Evolutionary conservation across 2,797 vertebrate genomes (phyloP).

Genomic region (Vireo griseus): DNA sequence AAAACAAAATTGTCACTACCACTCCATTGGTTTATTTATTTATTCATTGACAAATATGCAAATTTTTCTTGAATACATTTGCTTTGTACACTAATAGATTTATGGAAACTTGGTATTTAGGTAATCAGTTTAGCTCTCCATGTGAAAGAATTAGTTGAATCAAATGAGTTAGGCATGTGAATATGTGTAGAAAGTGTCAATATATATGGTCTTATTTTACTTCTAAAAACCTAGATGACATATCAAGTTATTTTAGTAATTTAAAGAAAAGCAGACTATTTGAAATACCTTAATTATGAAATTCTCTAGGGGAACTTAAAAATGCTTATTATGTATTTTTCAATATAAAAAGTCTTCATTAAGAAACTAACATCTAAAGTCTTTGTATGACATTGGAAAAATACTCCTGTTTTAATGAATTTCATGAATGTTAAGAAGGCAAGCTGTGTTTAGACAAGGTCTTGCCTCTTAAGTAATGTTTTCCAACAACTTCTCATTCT

Average conservation of each 20-base stretch:
- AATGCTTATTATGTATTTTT: background rate
- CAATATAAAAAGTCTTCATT: background rate
- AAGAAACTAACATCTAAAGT: background rate
- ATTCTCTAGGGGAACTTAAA: background rate
- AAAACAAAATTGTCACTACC: background rate
- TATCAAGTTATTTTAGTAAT: background rate
- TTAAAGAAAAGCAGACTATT: background rate
- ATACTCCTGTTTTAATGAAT: background rate
- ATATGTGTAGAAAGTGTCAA: background rate
- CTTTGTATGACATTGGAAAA: background rate
- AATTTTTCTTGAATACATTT: background rate
- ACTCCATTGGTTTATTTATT: background rate
- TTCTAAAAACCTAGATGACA: background rate
- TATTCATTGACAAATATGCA: background rate
- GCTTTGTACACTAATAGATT: background rate
- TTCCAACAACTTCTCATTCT: conserved; percentile 15
- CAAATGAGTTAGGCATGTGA: background rate
- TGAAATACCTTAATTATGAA: background rate
- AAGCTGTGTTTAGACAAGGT: background rate
- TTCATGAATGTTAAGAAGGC: conserved; percentile 17
- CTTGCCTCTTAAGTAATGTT: conserved; percentile 22
- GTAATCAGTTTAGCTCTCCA: background rate
- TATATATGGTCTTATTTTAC: background rate
- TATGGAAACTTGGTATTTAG: background rate
- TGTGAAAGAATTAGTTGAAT: background rate